A percentile compares a stretch with the other conserved stretches of the same genome.
Conservation (phyloP, 2,888 invertebrate species). For the Dione vanillae region DNA sequence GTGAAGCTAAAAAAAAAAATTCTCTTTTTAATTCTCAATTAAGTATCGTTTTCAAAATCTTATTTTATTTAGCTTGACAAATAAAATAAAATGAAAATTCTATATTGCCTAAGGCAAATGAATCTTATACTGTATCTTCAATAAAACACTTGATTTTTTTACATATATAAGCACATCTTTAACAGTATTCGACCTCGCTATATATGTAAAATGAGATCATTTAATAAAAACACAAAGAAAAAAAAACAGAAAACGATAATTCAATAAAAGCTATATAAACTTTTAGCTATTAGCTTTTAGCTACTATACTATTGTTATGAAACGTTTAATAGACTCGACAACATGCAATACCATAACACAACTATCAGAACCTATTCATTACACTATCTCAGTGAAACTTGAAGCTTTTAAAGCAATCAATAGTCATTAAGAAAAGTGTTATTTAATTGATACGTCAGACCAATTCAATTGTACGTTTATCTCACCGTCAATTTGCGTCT, state of each 20-base stretch:
- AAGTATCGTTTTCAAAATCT: no score
- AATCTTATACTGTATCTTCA: no score
- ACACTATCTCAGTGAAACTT: slow-evolving; percentile 45
- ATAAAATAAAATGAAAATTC: no score
- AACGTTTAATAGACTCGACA: slow-evolving; percentile 13
- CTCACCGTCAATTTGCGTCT: slow-evolving; percentile 45
- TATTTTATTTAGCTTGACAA: no score
- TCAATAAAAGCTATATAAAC: neutral
- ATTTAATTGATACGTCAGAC: slow-evolving; percentile 74
- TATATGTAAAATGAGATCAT: no score
- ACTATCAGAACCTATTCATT: slow-evolving; percentile 40
- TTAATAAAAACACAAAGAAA: no score
- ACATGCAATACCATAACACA: slow-evolving; percentile 17
- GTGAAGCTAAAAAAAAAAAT: no score
- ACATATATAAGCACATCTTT: no score
- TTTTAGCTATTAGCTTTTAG: neutral
- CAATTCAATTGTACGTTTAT: slow-evolving; percentile 70
- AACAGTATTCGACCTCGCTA: no score
- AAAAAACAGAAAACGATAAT: neutral
- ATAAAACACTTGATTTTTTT: no score
- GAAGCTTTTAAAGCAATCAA: slow-evolving; percentile 75
- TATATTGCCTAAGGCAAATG: no score
- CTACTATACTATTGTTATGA: slow-evolving; percentile 20
- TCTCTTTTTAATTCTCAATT: no score
- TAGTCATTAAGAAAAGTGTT: slow-evolving; percentile 69